A percentile compares a stretch with the other conserved stretches of the same genome.
These are phyloP conservation scores for Thymelicus sylvestris DNA, from an alignment of 2,888 invertebrate genomes.

Conservation along the genomic window DNA sequence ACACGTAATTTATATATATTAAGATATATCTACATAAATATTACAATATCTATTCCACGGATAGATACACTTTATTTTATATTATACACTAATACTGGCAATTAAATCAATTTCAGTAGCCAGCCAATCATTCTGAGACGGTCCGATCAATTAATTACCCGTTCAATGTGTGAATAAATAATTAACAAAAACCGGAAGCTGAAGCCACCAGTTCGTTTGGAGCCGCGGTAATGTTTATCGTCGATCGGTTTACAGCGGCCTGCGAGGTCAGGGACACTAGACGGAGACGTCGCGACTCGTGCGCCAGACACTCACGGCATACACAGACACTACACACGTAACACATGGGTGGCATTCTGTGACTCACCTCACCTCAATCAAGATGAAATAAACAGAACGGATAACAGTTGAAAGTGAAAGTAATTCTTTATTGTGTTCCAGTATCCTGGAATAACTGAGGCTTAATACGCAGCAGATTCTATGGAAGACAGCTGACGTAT, in stretches of 20 bases:
- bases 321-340: background rate
- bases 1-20: no score
- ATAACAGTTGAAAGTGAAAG: background rate
- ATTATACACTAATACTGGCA: background rate
- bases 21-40: no score
- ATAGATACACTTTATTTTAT: background rate
- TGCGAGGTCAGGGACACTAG: constrained; percentile 20
- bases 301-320: no score
- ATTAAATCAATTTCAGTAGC: background rate
- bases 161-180: background rate
- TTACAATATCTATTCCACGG: no score
- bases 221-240: constrained; percentile 9
- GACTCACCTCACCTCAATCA: background rate
- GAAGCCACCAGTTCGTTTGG: background rate
- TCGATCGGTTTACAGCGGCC: background rate
- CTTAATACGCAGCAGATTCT: no score
- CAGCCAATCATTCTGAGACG: background rate
- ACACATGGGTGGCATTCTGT: background rate
- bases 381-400: background rate
- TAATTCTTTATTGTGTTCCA: background rate
- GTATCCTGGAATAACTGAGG: background rate
- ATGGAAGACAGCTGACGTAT: no score
- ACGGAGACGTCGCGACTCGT: background rate
- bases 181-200: constrained; percentile 2
- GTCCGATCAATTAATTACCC: background rate